These are phyloP conservation scores for Ranitomeya variabilis DNA, from an alignment of 2,113 vertebrate genomes.

Conservation along the genomic window DNA sequence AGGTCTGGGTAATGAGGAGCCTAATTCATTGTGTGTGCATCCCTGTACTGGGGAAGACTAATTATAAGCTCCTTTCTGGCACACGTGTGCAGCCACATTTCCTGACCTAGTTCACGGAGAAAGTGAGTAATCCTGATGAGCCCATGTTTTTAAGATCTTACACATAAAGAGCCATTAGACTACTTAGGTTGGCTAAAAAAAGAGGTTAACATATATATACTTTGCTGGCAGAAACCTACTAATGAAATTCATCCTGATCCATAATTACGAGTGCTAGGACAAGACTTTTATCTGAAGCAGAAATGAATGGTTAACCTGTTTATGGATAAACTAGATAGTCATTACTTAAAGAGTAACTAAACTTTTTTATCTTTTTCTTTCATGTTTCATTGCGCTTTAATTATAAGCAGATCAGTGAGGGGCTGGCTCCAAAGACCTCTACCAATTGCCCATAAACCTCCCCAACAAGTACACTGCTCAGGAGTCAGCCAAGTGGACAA, in stretches of 20 bases:
- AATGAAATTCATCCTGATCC: not conserved
- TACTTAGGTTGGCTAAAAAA: not conserved
- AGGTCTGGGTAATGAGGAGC: conserved; percentile 48
- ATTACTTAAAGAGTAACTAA: no score
- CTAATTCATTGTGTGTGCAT: conserved; percentile 50
- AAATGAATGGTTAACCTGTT: not conserved
- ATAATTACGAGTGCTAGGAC: not conserved
- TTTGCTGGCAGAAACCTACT: not conserved
- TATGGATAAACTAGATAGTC: not conserved
- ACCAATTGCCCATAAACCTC: no score
- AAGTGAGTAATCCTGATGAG: conserved; percentile 15
- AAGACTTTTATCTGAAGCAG: not conserved
- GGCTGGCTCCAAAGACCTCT: no score
- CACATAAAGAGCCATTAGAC: not conserved
- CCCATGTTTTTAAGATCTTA: not conserved
- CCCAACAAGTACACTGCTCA: no score
- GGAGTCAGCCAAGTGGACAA: no score
- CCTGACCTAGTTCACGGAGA: conserved; percentile 22
- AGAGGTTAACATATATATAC: not conserved
- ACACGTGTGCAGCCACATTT: conserved; percentile 5
- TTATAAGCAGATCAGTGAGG: no score
- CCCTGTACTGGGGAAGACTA: conserved; percentile 37
- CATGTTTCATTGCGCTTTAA: no score
- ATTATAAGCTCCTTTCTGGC: conserved; percentile 27
- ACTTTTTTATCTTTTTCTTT: no score